These are phyloP conservation scores for Coregonus suidteri DNA, from an alignment of 2,797 vertebrate genomes.

Conservation along the genomic window DNA sequence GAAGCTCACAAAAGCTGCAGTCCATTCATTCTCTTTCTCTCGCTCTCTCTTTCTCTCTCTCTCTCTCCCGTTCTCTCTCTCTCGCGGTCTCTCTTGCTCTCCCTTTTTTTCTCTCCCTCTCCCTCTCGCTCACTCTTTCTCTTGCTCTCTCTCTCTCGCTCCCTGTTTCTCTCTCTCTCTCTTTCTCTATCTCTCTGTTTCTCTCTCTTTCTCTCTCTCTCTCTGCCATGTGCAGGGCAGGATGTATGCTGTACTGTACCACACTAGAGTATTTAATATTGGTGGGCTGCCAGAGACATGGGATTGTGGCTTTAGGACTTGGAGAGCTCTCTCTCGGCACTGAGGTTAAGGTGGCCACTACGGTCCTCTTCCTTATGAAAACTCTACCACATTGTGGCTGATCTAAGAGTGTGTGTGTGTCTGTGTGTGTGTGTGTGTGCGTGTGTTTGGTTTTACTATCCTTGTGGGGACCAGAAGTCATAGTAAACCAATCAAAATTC, in stretches of 20 bases:
- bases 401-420: slow-evolving; percentile 10
- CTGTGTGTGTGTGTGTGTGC: too few relatives aligned
- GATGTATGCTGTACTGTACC: slow-evolving; percentile 49
- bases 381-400: slow-evolving; percentile 65
- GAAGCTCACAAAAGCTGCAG: slow-evolving; percentile 51
- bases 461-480: too few relatives aligned
- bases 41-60: too few relatives aligned
- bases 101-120: too few relatives aligned
- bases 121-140: too few relatives aligned
- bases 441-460: too few relatives aligned
- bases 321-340: slow-evolving; percentile 56
- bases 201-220: too few relatives aligned
- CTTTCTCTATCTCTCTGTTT: too few relatives aligned
- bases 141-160: neutral
- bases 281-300: slow-evolving; percentile 57
- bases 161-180: too few relatives aligned
- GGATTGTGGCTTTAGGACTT: slow-evolving; percentile 67
- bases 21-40: neutral
- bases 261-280: slow-evolving; percentile 35
- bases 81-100: too few relatives aligned
- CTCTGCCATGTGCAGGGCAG: neutral
- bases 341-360: slow-evolving; percentile 72
- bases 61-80: too few relatives aligned
- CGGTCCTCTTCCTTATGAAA: slow-evolving; percentile 55
- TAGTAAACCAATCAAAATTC: too few relatives aligned